These are phyloP conservation scores for Cotesia typhae DNA, from an alignment of 1,140 invertebrate species.

Conservation along the genomic window DNA sequence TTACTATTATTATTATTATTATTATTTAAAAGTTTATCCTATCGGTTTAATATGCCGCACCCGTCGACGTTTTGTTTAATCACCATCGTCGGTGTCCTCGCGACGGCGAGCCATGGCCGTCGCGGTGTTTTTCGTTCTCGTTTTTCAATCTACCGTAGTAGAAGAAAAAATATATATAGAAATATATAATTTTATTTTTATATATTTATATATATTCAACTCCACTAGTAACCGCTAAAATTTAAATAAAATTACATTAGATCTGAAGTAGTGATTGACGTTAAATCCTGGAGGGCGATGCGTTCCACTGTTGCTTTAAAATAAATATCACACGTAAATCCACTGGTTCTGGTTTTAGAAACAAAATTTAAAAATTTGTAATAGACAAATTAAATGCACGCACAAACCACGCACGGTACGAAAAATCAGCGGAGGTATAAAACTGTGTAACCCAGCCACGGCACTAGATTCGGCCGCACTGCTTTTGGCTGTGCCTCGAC, in stretches of 20 bases:
- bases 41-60: slow-evolving; percentile 22
- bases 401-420: slow-evolving; percentile 21
- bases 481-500: slow-evolving; percentile 35
- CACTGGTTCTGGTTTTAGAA: background rate
- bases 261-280: no score
- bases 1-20: background rate
- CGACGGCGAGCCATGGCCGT: slow-evolving; percentile 42
- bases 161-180: background rate
- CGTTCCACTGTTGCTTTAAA: background rate
- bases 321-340: slow-evolving; percentile 2
- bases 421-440: slow-evolving; percentile 5
- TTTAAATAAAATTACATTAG: no score
- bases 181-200: background rate
- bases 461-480: slow-evolving; percentile 43
- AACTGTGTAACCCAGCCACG: slow-evolving; percentile 41
- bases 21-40: background rate
- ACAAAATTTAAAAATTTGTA: background rate
- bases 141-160: background rate
- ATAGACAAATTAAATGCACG: slow-evolving; percentile 2
- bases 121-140: slow-evolving; percentile 30
- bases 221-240: no score
- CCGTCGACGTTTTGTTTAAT: slow-evolving; percentile 27
- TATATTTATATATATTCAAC: background rate
- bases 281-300: background rate
- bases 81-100: slow-evolving; percentile 39